phyloP scores from a whole-genome alignment of 2,888 invertebrate genomes.

The Sinohyriopsis cumingii region DNA sequence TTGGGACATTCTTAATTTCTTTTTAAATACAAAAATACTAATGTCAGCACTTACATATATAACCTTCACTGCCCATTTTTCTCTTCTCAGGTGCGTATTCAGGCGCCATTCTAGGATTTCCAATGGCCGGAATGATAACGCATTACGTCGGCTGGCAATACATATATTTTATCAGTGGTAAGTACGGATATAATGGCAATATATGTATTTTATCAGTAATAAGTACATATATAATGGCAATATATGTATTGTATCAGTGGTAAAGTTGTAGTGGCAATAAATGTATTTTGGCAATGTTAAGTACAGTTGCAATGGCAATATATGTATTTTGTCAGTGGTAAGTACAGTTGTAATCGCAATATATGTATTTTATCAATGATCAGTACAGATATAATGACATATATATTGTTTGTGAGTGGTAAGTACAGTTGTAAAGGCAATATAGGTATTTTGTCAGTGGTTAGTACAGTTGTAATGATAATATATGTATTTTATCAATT shows the following conservation, averaged over 20 bases:
- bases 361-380: no score
- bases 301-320: conserved; percentile 51
- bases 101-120: conserved; percentile 67
- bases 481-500: neutral
- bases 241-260: conserved; percentile 66
- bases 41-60: no score
- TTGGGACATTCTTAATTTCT: no score
- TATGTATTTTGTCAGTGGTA: no score
- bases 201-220: conserved; percentile 66
- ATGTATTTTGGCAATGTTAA: conserved; percentile 66
- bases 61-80: neutral
- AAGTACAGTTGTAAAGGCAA: no score
- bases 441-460: no score
- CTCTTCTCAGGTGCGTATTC: conserved; percentile 60
- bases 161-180: conserved; percentile 66
- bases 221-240: conserved; percentile 53
- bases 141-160: conserved; percentile 67
- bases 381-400: no score
- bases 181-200: conserved; percentile 57
- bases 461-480: neutral
- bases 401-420: no score
- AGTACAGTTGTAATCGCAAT: no score
- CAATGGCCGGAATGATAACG: conserved; percentile 63
- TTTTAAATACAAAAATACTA: no score
- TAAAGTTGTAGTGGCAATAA: conserved; percentile 52